Base-by-base conservation (phyloP, 2,797 vertebrate genomes). In the Sebastes ruberrimus region DNA sequence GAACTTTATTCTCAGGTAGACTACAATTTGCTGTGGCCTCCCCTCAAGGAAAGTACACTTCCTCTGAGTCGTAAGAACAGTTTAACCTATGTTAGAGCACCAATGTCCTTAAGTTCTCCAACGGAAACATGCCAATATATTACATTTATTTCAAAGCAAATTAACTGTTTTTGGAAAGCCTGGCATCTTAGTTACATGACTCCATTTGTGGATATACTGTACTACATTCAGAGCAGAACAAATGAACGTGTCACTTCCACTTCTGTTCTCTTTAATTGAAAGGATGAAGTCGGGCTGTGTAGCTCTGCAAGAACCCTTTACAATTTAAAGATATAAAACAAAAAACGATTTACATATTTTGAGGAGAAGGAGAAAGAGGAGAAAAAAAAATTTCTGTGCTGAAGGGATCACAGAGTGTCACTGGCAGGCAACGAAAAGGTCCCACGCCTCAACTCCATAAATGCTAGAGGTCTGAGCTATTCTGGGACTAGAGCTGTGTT, bases 1-100 rank as follows among this genome's bases (percentile, higher is more conserved):
- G 14, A 88, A 92, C 86, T 90, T 80, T 81, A 82, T 81, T 84
- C 76, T 85, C 76, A 88, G 73, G 85, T 79, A 78, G 62, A 61
- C 23, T 46, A 33, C 35, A 63, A 46, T 59, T 55, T 6, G 14
- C 14, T 52, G 55, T 67, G 30, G 66, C 75, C 65, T 76, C 67
- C 64, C 78, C 59, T 63, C 35, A 27, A 67, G 59, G 46, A 71
- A 55, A 60, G 63, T 4, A 13, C 13, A 46, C 32, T 49, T 49
- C 63, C 30, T 71, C 13, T 16, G 56, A 81, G 71, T 46, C n/a
- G 20, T 76, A 52, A 57, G 49, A 76, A 80, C 16, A 25, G 42
- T 64, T 83, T 82, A 82, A 79, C 73, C 81, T 7, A 1, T 62
- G 69, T 71, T 61, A 46, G 4, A 55, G 38, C 62, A 53, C 7